Conservation (phyloP, 2,797 vertebrate species). For the Hoplostethus atlanticus region DNA sequence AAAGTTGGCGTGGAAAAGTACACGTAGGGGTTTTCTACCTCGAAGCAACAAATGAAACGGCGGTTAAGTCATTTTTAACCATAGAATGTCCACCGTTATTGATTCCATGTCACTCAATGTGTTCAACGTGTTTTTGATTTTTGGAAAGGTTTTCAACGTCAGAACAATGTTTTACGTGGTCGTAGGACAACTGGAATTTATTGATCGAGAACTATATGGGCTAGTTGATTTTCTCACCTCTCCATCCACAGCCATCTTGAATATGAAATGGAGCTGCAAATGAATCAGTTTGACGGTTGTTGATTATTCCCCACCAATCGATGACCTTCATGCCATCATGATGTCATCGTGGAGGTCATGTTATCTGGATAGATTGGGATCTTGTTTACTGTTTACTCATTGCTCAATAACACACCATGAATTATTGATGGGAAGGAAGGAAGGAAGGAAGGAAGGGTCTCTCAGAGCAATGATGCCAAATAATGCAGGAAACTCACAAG, state of each 20-base stretch:
- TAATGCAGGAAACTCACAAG: slow-evolving; percentile 14
- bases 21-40: slow-evolving; percentile 39
- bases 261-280: slow-evolving; percentile 45
- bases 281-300: slow-evolving; percentile 48
- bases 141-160: slow-evolving; percentile 2
- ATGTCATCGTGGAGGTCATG: slow-evolving; percentile 73
- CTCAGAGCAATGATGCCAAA: slow-evolving; percentile 49
- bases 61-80: slow-evolving; percentile 7
- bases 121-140: slow-evolving; percentile 5
- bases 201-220: slow-evolving; percentile 36
- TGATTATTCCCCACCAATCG: slow-evolving; percentile 67
- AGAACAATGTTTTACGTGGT: not conserved
- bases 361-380: slow-evolving; percentile 63
- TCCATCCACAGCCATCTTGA: slow-evolving; percentile 30
- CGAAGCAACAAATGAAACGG: slow-evolving; percentile 42
- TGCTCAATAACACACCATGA: slow-evolving; percentile 67
- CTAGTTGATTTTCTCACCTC: slow-evolving; percentile 40
- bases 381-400: slow-evolving; percentile 70
- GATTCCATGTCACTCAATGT: slow-evolving; percentile 3
- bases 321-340: slow-evolving; percentile 65
- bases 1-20: slow-evolving; percentile 70
- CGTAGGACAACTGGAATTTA: not conserved
- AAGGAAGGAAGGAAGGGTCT: slow-evolving; percentile 25
- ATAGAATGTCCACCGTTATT: slow-evolving; percentile 7
- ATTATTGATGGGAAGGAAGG: slow-evolving; percentile 65